A percentile compares a stretch with the other conserved stretches of the same genome.
Conservation (phyloP, 1,140 invertebrate species). For the Dermatophagoides farinae region DNA sequence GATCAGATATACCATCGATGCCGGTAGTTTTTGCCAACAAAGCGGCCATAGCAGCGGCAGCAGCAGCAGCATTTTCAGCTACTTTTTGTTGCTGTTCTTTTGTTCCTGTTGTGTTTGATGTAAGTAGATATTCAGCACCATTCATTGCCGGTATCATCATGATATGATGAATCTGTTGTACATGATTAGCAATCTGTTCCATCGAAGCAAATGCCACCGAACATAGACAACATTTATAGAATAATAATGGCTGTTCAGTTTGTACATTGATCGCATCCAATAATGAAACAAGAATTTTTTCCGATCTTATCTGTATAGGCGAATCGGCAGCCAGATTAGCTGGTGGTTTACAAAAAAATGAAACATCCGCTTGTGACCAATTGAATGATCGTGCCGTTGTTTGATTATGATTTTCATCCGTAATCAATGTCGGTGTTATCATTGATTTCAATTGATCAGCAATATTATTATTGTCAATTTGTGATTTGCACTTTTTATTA, state of each 20-base stretch:
- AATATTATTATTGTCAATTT: too few species aligned
- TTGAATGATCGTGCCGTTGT: too few species aligned
- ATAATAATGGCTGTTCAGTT: conserved; percentile 25
- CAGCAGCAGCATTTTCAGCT: conserved; percentile 20
- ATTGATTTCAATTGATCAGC: neutral
- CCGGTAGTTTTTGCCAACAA: neutral
- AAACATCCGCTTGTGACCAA: neutral
- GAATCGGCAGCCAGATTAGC: neutral
- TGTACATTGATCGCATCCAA: conserved; percentile 27
- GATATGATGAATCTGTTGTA: conserved; percentile 23
- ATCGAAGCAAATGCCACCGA: conserved; percentile 25
- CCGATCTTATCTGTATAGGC: conserved; percentile 21
- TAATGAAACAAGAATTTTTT: conserved; percentile 27
- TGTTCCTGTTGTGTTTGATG: neutral
- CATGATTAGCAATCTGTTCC: conserved; percentile 22
- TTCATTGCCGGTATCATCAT: neutral
- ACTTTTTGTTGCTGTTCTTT: neutral
- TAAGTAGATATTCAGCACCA: neutral
- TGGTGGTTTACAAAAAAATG: neutral
- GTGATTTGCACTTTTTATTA: neutral
- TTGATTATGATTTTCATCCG: conserved; percentile 13
- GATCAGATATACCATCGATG: neutral
- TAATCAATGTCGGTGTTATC: conserved; percentile 4
- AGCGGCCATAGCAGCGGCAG: neutral
- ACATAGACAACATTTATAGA: conserved; percentile 32